Base-by-base conservation (phyloP, 2,888 invertebrate genomes). In the Drosophila eohydei region DNA sequence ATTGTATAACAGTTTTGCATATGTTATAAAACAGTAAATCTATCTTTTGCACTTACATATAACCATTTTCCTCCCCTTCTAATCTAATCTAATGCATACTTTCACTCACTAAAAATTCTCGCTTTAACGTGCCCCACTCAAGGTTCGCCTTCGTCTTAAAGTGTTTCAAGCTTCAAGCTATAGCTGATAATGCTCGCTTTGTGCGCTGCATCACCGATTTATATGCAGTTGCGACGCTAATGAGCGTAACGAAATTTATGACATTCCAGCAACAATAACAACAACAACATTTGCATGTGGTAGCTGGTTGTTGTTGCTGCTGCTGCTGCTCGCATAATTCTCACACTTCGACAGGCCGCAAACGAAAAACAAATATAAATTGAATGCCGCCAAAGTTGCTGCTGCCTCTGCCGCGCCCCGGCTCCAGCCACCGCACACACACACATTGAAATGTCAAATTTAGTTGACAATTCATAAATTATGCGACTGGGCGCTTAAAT, bases 391-490 rank as follows among this genome's bases (percentile, higher is more conserved):
- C 71, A 69, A 78, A 79, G 75, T 74, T 60, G 56, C 32, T 44
- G 46, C 55, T 57, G 44, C 52, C 65, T 16, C 30, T 11, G 38
- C 36, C 21, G 16, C 36, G 40, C 43, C 38, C n/a, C 51, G 9
- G 2, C 6, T 26, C 9, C 44, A 36, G 36, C 41, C 55, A 2
- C 21, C 43, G 43, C 43, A n/a, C 32, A 48, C 41, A 84, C 71
- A 83, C 87, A 85, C 91, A 92, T 88, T 90, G 91, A 91, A 91
- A 90, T 91, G 91, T 92, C 91, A 91, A 92, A 90, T 90, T 92
- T 89, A 88, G 91, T 90, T 92, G 92, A 91, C 92, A 92, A 91
- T 89, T 91, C 92, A 91, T 91, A 92, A 91, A 91, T 91, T 91
- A 92, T 92, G 84, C 75, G 64, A 71, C 74, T 73, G 69, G 71